phyloP scores from a whole-genome alignment of 2,113 vertebrate species.

The Labeo rohita region DNA sequence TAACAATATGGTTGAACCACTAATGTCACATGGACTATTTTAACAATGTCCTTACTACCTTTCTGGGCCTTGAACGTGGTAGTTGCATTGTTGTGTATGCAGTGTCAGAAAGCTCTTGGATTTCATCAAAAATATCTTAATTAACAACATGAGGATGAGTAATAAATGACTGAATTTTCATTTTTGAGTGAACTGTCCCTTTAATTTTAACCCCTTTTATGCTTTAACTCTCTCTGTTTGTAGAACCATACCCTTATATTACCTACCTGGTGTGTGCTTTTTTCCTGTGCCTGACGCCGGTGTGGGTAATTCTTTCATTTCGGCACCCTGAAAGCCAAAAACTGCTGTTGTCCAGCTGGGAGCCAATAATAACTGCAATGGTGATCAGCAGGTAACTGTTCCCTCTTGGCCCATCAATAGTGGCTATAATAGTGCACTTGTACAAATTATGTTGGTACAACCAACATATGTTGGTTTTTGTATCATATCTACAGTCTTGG shows the following conservation, averaged over 20 bases:
- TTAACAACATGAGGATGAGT: no score
- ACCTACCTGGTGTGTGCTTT: conserved; percentile 79
- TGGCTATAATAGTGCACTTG: not conserved
- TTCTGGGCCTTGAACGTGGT: no score
- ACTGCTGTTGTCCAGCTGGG: conserved; percentile 88
- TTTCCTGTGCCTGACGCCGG: conserved; percentile 82
- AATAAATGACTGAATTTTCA: no score
- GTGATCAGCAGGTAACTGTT: conserved; percentile 88
- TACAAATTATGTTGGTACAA: not conserved
- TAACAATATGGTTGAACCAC: no score
- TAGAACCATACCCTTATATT: conserved; percentile 81
- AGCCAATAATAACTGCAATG: conserved; percentile 92
- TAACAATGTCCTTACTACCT: no score
- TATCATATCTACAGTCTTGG: conserved; percentile 83
- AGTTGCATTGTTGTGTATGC: no score
- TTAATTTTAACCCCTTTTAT: not conserved
- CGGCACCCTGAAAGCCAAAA: conserved; percentile 80
- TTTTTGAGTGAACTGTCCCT: not conserved
- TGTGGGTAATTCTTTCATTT: conserved; percentile 84
- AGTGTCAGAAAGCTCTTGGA: no score
- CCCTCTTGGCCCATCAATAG: not conserved
- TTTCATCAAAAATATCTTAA: no score
- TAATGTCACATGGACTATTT: no score
- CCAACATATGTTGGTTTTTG: not conserved
- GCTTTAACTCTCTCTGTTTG: conserved; percentile 12